Evolutionary conservation across 1,140 invertebrate genomes (phyloP).

Genomic region (Diachasmimorpha longicaudata): DNA sequence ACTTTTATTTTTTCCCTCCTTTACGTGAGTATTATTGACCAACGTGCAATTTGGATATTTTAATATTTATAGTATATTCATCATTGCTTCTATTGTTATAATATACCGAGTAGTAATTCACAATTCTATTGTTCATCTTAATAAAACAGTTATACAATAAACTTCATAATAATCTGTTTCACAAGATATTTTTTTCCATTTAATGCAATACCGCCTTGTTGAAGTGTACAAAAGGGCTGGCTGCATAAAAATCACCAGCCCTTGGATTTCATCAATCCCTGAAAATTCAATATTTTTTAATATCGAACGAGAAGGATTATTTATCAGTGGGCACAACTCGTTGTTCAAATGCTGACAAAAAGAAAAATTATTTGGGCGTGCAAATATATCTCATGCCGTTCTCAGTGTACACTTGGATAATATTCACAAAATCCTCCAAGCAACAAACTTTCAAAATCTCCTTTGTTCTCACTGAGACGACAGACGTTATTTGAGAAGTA

Average conservation of each 20-base stretch:
- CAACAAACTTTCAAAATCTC: not conserved
- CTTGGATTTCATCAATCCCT: not conserved
- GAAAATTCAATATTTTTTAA: slow-evolving; percentile 1
- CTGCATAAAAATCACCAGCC: not conserved
- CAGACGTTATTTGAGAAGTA: too few species aligned
- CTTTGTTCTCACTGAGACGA: too few species aligned
- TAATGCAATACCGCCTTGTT: slow-evolving; percentile 1
- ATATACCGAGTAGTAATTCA: slow-evolving; percentile 7
- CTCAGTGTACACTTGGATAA: not conserved
- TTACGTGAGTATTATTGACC: slow-evolving; percentile 3
- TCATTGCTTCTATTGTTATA: slow-evolving; percentile 20
- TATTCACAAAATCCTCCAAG: not conserved
- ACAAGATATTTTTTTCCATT: slow-evolving; percentile 4
- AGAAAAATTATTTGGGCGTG: not conserved
- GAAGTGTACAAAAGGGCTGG: not conserved
- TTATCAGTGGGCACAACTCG: not conserved
- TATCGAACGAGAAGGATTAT: slow-evolving; percentile 3
- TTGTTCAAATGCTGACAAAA: not conserved
- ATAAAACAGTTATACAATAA: slow-evolving; percentile 29
- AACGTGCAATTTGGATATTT: slow-evolving; percentile 24
- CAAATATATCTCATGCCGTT: not conserved
- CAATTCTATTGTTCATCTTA: slow-evolving; percentile 18
- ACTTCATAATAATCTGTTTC: slow-evolving; percentile 19
- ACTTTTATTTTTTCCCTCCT: slow-evolving; percentile 22
- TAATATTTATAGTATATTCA: slow-evolving; percentile 19